phyloP scores from a whole-genome alignment of 2,888 invertebrate genomes.

The Thymelicus sylvestris region DNA sequence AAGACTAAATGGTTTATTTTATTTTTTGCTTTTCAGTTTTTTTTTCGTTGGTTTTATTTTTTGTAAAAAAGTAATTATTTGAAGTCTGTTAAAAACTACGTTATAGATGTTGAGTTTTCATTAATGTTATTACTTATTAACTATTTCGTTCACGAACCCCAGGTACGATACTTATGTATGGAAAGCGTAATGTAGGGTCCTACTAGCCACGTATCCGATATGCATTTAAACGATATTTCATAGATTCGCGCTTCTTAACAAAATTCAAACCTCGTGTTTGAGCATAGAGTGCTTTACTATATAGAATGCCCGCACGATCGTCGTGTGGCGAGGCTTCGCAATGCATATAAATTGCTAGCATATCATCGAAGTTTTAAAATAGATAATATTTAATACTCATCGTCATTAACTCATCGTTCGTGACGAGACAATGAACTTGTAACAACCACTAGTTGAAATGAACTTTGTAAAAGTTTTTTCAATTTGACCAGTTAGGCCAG shows the following conservation, averaged over 20 bases:
- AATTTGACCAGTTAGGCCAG: no score
- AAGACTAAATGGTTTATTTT: no score
- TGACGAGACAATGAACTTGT: background rate
- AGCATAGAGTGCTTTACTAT: conserved; percentile 39
- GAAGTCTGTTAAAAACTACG: no score
- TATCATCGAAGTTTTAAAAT: conserved; percentile 39
- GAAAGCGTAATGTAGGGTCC: conserved; percentile 50
- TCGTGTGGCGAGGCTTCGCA: conserved; percentile 42
- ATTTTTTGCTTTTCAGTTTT: no score
- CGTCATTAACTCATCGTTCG: background rate
- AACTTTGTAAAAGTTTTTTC: background rate
- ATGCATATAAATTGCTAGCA: conserved; percentile 47
- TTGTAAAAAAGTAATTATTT: no score
- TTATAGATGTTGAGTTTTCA: no score
- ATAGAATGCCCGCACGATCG: conserved; percentile 21
- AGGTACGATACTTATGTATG: conserved; percentile 45
- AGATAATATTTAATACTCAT: conserved; percentile 16
- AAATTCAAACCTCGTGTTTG: conserved; percentile 49
- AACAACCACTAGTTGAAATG: background rate
- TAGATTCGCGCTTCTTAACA: conserved; percentile 45
- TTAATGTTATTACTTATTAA: background rate
- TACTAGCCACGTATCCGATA: conserved; percentile 51
- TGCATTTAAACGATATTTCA: conserved; percentile 53
- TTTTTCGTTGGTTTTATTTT: no score
- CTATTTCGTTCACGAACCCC: conserved; percentile 16